These are phyloP conservation scores for Heptranchias perlo DNA, from an alignment of 2,113 vertebrate genomes.

Conservation along the genomic window DNA sequence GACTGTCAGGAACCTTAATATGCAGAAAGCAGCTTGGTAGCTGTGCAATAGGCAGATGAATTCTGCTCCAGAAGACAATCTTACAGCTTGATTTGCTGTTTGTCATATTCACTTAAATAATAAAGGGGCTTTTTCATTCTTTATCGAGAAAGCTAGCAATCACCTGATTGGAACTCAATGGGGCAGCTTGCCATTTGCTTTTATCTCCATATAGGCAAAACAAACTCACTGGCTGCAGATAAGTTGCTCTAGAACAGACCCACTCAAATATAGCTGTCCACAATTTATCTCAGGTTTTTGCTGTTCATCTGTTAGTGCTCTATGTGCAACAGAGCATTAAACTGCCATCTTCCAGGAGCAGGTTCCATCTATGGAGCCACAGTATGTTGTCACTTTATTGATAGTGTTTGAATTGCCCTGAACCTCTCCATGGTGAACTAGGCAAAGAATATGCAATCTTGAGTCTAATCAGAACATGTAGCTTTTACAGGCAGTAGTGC, in stretches of 20 bases:
- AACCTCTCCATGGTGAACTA: constrained; percentile 52
- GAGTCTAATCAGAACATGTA: background rate
- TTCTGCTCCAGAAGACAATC: constrained; percentile 49
- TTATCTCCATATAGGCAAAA: constrained; percentile 59
- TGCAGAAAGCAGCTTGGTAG: background rate
- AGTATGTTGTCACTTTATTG: constrained; percentile 47
- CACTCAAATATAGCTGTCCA: constrained; percentile 58
- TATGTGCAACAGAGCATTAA: constrained; percentile 67
- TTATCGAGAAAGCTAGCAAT: constrained; percentile 46
- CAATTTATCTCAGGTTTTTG: constrained; percentile 70
- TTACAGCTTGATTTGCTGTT: constrained; percentile 47
- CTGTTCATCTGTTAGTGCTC: constrained; percentile 64
- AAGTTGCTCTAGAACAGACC: constrained; percentile 53
- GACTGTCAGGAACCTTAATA: background rate
- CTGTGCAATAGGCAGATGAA: constrained; percentile 43
- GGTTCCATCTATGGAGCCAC: constrained; percentile 59
- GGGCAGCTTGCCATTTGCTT: constrained; percentile 51
- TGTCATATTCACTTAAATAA: constrained; percentile 56
- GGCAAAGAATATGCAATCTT: constrained; percentile 43
- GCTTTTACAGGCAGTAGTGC: background rate
- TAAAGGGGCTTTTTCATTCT: constrained; percentile 41
- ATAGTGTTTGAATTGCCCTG: constrained; percentile 43
- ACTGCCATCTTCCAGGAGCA: constrained; percentile 74
- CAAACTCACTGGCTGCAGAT: constrained; percentile 56
- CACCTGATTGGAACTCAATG: constrained; percentile 55